Base-by-base conservation (phyloP, 1,140 invertebrate species). In the Drosophila pectinifera region DNA sequence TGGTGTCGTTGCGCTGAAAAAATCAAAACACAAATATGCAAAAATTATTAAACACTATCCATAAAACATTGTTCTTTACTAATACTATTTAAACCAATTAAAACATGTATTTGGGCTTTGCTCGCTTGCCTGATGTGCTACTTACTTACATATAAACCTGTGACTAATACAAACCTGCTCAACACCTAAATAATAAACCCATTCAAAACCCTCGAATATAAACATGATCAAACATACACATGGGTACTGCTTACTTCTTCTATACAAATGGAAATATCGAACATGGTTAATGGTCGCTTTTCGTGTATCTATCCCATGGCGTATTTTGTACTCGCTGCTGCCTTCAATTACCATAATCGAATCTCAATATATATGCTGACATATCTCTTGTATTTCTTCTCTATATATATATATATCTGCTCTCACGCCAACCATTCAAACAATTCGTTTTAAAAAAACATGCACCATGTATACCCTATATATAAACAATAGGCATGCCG, bases 401-500 rank as follows among this genome's bases (percentile, higher is more conserved):
- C 59, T 78, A 67, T 59, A 76, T 77, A n/a, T n/a, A 73, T 62
- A 54, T 51, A 68, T 31, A 67, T 53, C 41, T 67, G 58, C 73
- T 67, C 80, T 85, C 81, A 83, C 75, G 72, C 79, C 70, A 62
- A 82, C 73, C 78, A 80, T 80, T 72, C 42, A 48, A 55, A 62
- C 49, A 73, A 79, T 41, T 41, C 51, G 72, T 36, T 72, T 41
- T 46, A 20, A 55, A 69, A 69, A 74, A 61, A 78, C 42, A 80
- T 80, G 79, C 79, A 82, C 80, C 67, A 67, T 70, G 57, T 65
- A 74, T 59, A 73, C 34, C 42, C 20, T 53, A 55, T 49, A 63
- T 59, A 69, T 63, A 72, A 45, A 69, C 67, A 70, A 73, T 94
- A 98, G 97, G 95, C 95, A 90, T 97, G 94, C 94, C 95, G 95